Conservation (phyloP, 2,888 invertebrate genomes). For the Tipula unca region DNA sequence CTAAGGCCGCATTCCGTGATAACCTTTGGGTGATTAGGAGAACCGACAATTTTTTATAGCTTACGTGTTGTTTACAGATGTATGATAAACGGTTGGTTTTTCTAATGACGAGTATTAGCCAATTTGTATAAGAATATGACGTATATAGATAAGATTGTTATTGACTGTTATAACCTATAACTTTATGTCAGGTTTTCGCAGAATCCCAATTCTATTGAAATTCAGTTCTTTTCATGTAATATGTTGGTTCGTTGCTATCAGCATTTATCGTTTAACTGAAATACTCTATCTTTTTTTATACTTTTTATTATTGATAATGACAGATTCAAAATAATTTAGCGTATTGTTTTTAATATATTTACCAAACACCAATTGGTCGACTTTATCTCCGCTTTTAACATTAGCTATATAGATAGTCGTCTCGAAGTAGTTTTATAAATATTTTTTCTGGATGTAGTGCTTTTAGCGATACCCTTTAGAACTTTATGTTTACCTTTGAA, state of each 20-base stretch:
- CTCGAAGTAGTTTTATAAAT: not conserved
- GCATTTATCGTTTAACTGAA: not conserved
- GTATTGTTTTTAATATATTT: not conserved
- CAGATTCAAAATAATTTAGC: not conserved
- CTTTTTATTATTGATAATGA: not conserved
- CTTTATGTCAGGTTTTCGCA: too few relatives aligned
- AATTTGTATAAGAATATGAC: too few relatives aligned
- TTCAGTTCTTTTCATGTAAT: too few relatives aligned
- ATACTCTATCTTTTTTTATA: not conserved
- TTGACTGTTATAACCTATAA: too few relatives aligned
- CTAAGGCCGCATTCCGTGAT: too few relatives aligned
- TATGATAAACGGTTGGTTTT: too few relatives aligned
- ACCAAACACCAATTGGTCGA: not conserved
- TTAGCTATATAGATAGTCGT: not conserved
- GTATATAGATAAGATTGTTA: too few relatives aligned
- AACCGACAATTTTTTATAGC: too few relatives aligned
- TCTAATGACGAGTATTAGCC: too few relatives aligned
- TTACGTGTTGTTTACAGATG: too few relatives aligned
- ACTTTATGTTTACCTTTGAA: not conserved
- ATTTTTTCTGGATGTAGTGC: not conserved
- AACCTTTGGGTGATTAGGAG: too few relatives aligned
- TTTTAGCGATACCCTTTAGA: not conserved
- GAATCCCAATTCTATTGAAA: too few relatives aligned
- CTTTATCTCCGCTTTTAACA: not conserved
- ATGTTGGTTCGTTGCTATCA: not conserved